Evolutionary conservation across 2,797 vertebrate species (phyloP).

Genomic region (Cephalopachus bancanus): DNA sequence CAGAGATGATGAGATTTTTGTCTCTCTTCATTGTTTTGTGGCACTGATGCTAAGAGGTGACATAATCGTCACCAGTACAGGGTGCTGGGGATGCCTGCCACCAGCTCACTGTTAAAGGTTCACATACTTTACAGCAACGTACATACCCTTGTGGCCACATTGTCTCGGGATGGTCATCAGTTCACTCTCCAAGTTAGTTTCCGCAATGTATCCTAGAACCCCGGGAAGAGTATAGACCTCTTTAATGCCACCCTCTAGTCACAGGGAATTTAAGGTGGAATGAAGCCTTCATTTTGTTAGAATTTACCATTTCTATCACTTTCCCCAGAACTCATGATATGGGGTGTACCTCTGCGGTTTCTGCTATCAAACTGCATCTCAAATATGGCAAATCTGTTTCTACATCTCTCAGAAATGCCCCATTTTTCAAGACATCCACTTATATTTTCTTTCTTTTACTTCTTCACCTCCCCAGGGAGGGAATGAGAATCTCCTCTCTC

Average conservation of each 20-base stretch:
- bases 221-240: too few species aligned
- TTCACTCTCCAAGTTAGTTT: background rate
- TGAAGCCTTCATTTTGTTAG: background rate
- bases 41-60: background rate
- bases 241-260: background rate
- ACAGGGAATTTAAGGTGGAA: background rate
- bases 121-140: rapidly evolving
- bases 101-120: background rate
- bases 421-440: background rate
- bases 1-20: too few species aligned
- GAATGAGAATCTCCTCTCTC: background rate
- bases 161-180: background rate
- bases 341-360: background rate
- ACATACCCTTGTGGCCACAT: background rate
- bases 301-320: background rate
- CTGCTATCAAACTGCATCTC: background rate
- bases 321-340: background rate
- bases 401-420: background rate
- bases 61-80: rapidly evolving
- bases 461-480: background rate
- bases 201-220: background rate
- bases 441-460: background rate
- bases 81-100: background rate
- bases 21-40: background rate
- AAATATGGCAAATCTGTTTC: background rate